A percentile compares a stretch with the other conserved stretches of the same genome.
phyloP scores from a whole-genome alignment of 2,888 invertebrate species.

The Catocala fraxini region DNA sequence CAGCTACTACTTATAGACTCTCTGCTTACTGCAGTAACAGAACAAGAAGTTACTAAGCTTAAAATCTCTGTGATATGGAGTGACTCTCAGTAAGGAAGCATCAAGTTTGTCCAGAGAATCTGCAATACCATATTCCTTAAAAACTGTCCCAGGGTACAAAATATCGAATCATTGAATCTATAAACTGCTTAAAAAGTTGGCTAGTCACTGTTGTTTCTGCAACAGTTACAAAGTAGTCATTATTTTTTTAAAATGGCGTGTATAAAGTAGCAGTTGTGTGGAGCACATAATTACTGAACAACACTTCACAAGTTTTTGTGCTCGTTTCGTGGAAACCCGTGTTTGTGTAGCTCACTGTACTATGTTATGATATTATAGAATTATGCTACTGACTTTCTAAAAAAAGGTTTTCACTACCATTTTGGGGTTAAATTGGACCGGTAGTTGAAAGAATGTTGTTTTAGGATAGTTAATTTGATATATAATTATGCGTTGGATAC shows the following conservation, averaged over 20 bases:
- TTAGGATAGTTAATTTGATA: slow-evolving; percentile 10
- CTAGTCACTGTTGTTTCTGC: slow-evolving; percentile 19
- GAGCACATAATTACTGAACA: slow-evolving; percentile 45
- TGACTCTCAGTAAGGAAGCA: too few species aligned
- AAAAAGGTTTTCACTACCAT: not conserved
- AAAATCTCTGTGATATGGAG: too few species aligned
- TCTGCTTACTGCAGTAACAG: too few species aligned
- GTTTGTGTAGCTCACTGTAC: slow-evolving; percentile 41
- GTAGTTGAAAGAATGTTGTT: slow-evolving; percentile 1
- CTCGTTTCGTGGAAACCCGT: slow-evolving; percentile 38
- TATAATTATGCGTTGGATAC: not conserved
- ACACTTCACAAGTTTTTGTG: slow-evolving; percentile 38
- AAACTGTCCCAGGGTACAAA: not conserved
- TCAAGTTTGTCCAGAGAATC: too few species aligned
- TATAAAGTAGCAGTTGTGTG: slow-evolving; percentile 19
- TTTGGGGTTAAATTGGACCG: not conserved
- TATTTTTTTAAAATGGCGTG: slow-evolving; percentile 8
- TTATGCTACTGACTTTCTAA: not conserved
- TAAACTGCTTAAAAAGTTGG: not conserved
- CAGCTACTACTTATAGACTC: too few species aligned
- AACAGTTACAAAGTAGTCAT: not conserved
- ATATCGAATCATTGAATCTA: not conserved
- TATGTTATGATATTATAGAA: slow-evolving; percentile 22
- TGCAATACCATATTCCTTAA: not conserved
- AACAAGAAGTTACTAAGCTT: too few species aligned